Percentiles rank a stretch among this genome's conserved stretches.
Evolutionary conservation across 2,797 vertebrate genomes (phyloP).

Genomic region (Synaphobranchus kaupii): DNA sequence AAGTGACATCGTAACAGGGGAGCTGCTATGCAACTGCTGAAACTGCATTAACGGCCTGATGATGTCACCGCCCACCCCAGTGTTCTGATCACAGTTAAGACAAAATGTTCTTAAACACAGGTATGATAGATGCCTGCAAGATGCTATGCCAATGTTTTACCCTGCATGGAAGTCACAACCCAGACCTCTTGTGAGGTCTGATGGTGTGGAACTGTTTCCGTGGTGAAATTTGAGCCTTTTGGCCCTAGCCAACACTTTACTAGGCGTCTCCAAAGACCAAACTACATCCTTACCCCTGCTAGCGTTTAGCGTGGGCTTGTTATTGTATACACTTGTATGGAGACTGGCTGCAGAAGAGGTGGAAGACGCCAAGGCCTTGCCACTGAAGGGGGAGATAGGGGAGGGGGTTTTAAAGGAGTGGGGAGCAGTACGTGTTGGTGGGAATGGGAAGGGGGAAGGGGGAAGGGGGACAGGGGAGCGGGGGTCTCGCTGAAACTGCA

Average conservation of each 20-base stretch:
- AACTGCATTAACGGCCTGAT: neutral
- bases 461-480: conserved; percentile 22
- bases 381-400: neutral
- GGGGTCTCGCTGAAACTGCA: conserved; percentile 27
- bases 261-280: conserved; percentile 19
- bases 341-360: neutral
- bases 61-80: neutral
- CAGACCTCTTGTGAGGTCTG: neutral
- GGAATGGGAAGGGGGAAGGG: conserved; percentile 26
- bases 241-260: conserved; percentile 16
- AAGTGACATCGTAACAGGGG: neutral
- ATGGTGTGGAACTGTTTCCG: conserved; percentile 9
- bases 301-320: conserved; percentile 23
- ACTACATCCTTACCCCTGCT: conserved; percentile 32
- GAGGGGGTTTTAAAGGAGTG: neutral
- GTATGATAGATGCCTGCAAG: neutral
- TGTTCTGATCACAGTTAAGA: neutral
- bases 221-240: neutral
- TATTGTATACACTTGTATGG: conserved; percentile 10
- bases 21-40: neutral
- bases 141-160: conserved; percentile 9
- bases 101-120: neutral
- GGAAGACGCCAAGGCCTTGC: neutral
- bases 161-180: neutral
- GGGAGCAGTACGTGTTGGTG: neutral